These are phyloP conservation scores for Erynnis tages DNA, from an alignment of 2,888 invertebrate species.

Conservation along the genomic window DNA sequence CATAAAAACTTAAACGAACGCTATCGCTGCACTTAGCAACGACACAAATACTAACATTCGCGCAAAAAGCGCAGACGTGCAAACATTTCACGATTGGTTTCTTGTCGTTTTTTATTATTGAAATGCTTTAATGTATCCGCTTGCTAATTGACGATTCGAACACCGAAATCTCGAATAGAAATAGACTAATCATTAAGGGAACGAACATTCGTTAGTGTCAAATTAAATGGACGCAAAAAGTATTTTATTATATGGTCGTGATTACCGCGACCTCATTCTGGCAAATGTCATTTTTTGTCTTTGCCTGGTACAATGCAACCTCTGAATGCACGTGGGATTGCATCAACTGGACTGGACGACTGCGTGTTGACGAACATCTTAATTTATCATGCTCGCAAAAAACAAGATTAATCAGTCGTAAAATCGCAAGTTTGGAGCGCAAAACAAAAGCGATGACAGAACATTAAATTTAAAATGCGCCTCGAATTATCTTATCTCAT, in stretches of 20 bases:
- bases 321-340: slow-evolving; percentile 33
- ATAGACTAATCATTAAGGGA: slow-evolving; percentile 33
- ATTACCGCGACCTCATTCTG: slow-evolving; percentile 48
- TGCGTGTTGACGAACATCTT: slow-evolving; percentile 31
- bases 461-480: neutral
- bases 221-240: slow-evolving; percentile 47
- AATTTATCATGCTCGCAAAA: slow-evolving; percentile 38
- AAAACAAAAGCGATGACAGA: neutral
- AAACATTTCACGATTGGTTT: neutral
- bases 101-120: slow-evolving; percentile 2
- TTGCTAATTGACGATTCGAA: neutral
- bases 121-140: neutral
- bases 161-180: neutral
- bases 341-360: slow-evolving; percentile 4
- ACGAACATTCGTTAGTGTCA: slow-evolving; percentile 57
- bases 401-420: slow-evolving; percentile 19
- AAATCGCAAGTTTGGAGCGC: slow-evolving; percentile 10
- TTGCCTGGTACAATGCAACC: slow-evolving; percentile 38
- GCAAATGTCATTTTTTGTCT: slow-evolving; percentile 62
- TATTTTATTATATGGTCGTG: slow-evolving; percentile 46
- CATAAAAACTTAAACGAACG: slow-evolving; percentile 10
- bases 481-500: neutral
- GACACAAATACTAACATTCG: neutral
- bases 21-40: slow-evolving; percentile 13
- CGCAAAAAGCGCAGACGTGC: neutral